Evolutionary conservation across 2,113 vertebrate species (phyloP), one percentile per base, ranked within the genome.

Genomic region (Chiloscyllium plagiosum): DNA sequence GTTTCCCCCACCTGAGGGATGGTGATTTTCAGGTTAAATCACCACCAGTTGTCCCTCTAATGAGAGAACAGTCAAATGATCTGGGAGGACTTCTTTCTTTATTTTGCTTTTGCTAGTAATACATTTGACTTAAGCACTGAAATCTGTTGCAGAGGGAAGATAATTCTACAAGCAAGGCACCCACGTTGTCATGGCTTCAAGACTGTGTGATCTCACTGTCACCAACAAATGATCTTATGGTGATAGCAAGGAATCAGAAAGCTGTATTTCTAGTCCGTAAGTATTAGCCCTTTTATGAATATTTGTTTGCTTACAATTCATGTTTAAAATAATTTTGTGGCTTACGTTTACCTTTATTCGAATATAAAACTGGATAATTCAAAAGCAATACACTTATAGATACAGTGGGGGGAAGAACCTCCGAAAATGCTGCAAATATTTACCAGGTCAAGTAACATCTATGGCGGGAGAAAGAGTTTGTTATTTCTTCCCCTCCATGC

Each of bases 211-310:
- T 99, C 96, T 99, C 99, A 50, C 96, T 99, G 96, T 99, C 99
- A 0, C 99, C 99, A 96, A 99, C 98, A 96, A 98, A 98, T 69
- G 99, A 99, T 96, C 98, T 99, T 95, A 98, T 99, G 96, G 98
- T 99, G 5, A 98, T 99, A 96, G 98, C 98, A 72, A 98, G 97
- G 56, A 98, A 99, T 19, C 98, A 99, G 95, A 99, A 98, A 97
- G 99, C 99, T 0, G 98, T 98, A 3, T 99, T 99, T 96, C 97
- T 99, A 96, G 98, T 99, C 96, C 98, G 99, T 99, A 96, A 97
- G 98, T 97, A 96, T 56, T 70, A 70, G 29, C 37, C 33, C 24
- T 52, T 13, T 37, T 52, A 47, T 72, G 93, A 95, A 33, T 3
- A 33, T 61, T 61, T 90, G 56, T 52, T 90, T 65, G 26, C 52